Evolutionary conservation across 2,113 vertebrate genomes (phyloP), one percentile per base, ranked within the genome.

Genomic region (Lamprotornis superbus): DNA sequence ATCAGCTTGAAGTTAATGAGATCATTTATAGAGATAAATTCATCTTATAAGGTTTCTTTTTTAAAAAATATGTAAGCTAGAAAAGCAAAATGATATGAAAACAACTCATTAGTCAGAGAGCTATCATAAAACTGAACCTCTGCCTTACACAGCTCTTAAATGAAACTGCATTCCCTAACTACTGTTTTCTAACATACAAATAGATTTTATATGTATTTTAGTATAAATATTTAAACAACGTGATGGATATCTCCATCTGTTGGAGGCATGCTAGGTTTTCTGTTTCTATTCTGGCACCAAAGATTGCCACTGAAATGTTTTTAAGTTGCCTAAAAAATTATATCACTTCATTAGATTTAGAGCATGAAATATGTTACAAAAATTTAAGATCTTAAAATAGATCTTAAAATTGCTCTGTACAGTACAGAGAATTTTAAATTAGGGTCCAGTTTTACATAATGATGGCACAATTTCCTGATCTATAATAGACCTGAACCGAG

Each of bases 201-300:
- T 71, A 55, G 69, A 73, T 50, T 91, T 93, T 75, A 49, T 35
- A 52, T 44, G 27, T 57, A 87, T 87, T 93, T 78, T 28, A 71
- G 35, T 63, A 78, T 57, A 91, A 96, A 89, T 83, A 89, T 93
- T 95, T 87, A 57, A 91, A 63, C n/a, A 21, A 73, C 39, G 68
- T 61, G 49, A 65, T 81, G 59, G 44, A 59, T 87, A 87, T 50
- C 35, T 65, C 77, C 84, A 89, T 87, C 84, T 91, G 76, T 15
- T 89, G 73, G 40, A 86, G 8, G 35, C 24, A 87, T 37, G 12
- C 5, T 76, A 73, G 17, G 5, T 69, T 87, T 95, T 64, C 47
- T 63, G 17, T 55, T 83, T 76, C 30, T 91, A 33, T 73, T 89
- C 55, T 64, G 28, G 30, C 40, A 81, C 16, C 40, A 60, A 30